These are phyloP conservation scores for Litocranius walleri DNA, from an alignment of 2,113 vertebrate genomes.

Conservation along the genomic window DNA sequence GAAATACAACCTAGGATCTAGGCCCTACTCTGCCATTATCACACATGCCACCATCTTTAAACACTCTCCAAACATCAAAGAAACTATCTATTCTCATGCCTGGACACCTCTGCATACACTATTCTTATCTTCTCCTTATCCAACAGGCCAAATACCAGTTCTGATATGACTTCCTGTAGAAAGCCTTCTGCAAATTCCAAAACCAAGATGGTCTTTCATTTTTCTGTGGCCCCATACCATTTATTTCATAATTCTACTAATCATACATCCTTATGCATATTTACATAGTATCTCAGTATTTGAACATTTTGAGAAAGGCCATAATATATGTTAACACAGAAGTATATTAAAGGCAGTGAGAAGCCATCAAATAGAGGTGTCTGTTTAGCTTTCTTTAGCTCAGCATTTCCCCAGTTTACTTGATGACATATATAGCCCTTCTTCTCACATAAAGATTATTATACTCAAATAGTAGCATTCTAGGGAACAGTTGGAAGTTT, in stretches of 20 bases:
- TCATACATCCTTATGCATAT: not conserved
- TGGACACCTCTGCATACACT: not conserved
- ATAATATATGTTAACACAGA: not conserved
- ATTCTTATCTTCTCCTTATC: not conserved
- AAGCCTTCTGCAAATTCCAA: not conserved
- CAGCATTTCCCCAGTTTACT: not conserved
- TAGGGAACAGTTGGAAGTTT: not conserved
- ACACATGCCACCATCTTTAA: not conserved
- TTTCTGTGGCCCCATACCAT: not conserved
- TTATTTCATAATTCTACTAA: not conserved
- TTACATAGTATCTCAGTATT: conserved; percentile 13
- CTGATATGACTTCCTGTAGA: not conserved
- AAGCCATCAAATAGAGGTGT: not conserved
- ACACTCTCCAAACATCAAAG: not conserved
- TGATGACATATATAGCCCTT: not conserved
- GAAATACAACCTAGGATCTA: not conserved
- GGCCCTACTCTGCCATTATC: not conserved
- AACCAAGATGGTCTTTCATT: not conserved
- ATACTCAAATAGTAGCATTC: not conserved
- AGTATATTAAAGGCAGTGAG: not conserved
- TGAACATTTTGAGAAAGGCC: not conserved
- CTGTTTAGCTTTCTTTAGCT: not conserved
- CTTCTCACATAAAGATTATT: not conserved
- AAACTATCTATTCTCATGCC: not conserved
- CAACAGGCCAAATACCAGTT: not conserved